Percentiles rank a stretch among this genome's conserved stretches.
Evolutionary conservation across 2,888 invertebrate species (phyloP).

Genomic region (Luperina nickerlii): DNA sequence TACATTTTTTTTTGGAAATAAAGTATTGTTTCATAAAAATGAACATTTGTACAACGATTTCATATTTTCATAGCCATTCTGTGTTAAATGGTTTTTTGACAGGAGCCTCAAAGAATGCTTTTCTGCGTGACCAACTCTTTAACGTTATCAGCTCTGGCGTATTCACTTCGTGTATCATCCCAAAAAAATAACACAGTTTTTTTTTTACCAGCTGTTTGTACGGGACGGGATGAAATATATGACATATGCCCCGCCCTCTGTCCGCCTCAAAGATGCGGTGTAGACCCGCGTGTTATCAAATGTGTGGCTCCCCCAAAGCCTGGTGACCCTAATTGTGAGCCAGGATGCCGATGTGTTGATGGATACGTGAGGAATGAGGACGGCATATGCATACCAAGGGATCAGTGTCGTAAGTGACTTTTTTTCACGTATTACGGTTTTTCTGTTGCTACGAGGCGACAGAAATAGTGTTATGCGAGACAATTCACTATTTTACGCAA

Average conservation of each 20-base stretch:
- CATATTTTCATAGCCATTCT: not conserved
- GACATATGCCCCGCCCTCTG: slow-evolving; percentile 65
- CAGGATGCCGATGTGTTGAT: slow-evolving; percentile 74
- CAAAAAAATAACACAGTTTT: not conserved
- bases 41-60: not conserved
- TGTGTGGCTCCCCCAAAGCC: slow-evolving; percentile 67
- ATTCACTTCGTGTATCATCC: not conserved
- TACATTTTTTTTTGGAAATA: not conserved
- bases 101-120: not conserved
- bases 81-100: not conserved
- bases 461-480: not conserved
- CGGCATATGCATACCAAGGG: slow-evolving; percentile 63
- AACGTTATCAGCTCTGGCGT: not conserved
- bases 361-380: slow-evolving; percentile 61
- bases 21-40: not conserved
- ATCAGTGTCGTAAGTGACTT: slow-evolving; percentile 47
- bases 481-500: not conserved
- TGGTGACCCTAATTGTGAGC: slow-evolving; percentile 68
- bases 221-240: slow-evolving; percentile 63
- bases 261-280: slow-evolving; percentile 67
- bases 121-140: not conserved
- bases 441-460: not conserved
- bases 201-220: slow-evolving; percentile 55
- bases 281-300: slow-evolving; percentile 63
- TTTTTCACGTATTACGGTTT: not conserved